Evolutionary conservation across 2,797 vertebrate genomes (phyloP).

Genomic region (Thalassophryne amazonica): DNA sequence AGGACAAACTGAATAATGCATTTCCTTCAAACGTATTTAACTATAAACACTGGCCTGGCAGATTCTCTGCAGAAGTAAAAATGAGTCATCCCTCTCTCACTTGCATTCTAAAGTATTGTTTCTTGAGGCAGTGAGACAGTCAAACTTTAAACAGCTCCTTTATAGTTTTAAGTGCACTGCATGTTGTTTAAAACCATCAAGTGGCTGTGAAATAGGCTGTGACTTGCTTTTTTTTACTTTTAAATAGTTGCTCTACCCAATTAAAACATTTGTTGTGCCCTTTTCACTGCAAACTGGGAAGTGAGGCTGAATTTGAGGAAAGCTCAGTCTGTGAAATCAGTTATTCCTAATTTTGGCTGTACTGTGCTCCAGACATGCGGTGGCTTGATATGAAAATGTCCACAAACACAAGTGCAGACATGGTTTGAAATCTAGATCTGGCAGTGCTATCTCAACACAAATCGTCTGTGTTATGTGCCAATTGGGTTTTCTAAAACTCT

Average conservation of each 20-base stretch:
- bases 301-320: conserved; percentile 1
- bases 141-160: not conserved
- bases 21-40: not conserved
- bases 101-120: not conserved
- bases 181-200: no score
- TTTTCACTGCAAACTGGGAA: not conserved
- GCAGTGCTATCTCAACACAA: not conserved
- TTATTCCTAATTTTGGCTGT: not conserved
- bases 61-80: not conserved
- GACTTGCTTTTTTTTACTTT: no score
- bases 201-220: no score
- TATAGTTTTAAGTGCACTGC: no score
- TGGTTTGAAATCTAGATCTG: not conserved
- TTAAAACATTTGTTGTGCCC: not conserved
- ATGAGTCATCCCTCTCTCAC: not conserved
- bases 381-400: not conserved
- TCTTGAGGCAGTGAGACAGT: not conserved
- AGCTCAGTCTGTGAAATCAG: conserved; percentile 3
- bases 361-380: not conserved
- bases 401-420: not conserved
- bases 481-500: conserved; percentile 64
- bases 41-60: not conserved
- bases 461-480: conserved; percentile 45
- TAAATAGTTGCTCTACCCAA: not conserved
- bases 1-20: conserved; percentile 5